Evolutionary conservation across 2,797 vertebrate species (phyloP).

Genomic region (Clamator glandarius): DNA sequence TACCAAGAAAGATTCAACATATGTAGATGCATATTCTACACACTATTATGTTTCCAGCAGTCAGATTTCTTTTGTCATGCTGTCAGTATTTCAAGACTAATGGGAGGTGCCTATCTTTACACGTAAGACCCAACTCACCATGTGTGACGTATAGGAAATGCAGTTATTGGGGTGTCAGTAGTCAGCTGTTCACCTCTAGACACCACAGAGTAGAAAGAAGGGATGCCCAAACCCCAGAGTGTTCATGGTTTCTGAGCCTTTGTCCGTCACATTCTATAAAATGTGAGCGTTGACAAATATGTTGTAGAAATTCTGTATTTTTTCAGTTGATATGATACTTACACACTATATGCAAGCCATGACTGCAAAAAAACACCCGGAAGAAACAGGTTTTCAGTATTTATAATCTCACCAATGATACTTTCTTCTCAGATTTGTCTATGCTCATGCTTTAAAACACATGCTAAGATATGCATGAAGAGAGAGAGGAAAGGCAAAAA

Average conservation of each 20-base stretch:
- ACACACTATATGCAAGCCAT: accelerated
- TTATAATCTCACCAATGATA: not conserved
- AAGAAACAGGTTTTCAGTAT: not conserved
- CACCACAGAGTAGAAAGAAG: accelerated
- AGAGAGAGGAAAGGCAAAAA: not conserved
- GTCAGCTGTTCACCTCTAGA: not conserved
- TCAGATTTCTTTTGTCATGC: not conserved
- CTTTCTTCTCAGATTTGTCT: not conserved
- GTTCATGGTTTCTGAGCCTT: not conserved
- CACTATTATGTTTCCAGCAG: slow-evolving; percentile 10
- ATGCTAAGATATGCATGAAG: not conserved
- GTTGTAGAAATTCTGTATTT: not conserved
- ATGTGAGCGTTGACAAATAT: accelerated
- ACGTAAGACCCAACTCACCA: accelerated
- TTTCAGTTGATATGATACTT: not conserved
- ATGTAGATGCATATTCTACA: slow-evolving; percentile 53
- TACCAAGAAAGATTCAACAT: slow-evolving; percentile 45
- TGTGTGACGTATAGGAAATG: not conserved
- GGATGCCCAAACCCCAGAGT: not conserved
- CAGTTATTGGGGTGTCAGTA: not conserved
- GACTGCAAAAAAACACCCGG: not conserved
- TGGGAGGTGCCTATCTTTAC: not conserved
- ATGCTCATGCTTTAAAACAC: not conserved
- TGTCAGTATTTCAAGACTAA: slow-evolving; percentile 7
- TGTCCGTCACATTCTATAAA: not conserved